Evolutionary conservation across 2,113 vertebrate genomes (phyloP).

Genomic region (Charadrius vociferus): DNA sequence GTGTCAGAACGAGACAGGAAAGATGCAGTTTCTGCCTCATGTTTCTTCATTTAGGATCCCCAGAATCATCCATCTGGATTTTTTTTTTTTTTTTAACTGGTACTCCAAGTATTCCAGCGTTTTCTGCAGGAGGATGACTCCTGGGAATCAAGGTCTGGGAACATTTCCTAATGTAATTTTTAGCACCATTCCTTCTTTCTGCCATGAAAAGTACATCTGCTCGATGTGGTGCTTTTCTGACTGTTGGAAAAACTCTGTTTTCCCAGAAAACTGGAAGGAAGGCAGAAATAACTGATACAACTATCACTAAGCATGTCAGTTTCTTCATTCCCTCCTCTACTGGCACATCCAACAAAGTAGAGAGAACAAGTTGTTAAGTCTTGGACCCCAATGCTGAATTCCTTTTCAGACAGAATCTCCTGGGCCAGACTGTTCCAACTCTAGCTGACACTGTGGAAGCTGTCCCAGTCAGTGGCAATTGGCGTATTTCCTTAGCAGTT

Average conservation of each 20-base stretch:
- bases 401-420: not conserved
- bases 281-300: not conserved
- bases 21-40: not conserved
- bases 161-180: not conserved
- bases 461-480: not conserved
- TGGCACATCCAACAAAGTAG: not conserved
- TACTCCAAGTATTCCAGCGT: not conserved
- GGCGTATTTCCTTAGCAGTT: not conserved
- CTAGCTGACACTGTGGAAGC: not conserved
- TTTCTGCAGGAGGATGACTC: not conserved
- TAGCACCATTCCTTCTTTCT: not conserved
- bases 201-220: not conserved
- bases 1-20: not conserved
- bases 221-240: not conserved
- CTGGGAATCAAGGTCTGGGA: not conserved
- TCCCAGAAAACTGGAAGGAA: not conserved
- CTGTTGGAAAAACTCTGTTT: not conserved
- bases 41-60: not conserved
- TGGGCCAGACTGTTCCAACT: not conserved
- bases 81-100: not conserved
- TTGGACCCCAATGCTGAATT: not conserved
- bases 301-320: not conserved
- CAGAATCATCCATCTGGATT: not conserved
- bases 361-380: not conserved
- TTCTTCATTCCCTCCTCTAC: not conserved